phyloP scores from a whole-genome alignment of 2,888 invertebrate genomes.

The Lithophane ornitopus region DNA sequence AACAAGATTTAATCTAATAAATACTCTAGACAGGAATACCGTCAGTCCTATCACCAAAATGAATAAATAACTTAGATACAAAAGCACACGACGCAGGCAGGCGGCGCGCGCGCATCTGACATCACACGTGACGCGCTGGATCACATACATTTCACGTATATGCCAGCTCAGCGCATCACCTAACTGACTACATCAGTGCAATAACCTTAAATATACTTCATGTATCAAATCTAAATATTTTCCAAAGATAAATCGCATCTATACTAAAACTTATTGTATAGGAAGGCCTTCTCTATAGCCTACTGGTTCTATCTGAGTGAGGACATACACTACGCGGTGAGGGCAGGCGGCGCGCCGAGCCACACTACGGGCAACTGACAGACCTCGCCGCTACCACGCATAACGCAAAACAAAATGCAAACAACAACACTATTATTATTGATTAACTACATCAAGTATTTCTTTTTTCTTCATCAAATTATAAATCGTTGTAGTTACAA shows the following conservation, averaged over 20 bases:
- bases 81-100: conserved; percentile 36
- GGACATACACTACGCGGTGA: conserved; percentile 19
- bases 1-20: conserved; percentile 59
- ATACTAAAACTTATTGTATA: conserved; percentile 71
- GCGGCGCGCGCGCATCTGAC: conserved; percentile 17
- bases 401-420: neutral
- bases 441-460: neutral
- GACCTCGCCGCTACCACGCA: neutral
- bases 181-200: neutral
- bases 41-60: conserved; percentile 46
- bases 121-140: conserved; percentile 12
- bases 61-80: conserved; percentile 69
- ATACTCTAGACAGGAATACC: conserved; percentile 55
- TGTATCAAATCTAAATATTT: conserved; percentile 81
- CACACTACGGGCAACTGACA: neutral
- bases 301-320: conserved; percentile 49
- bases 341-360: neutral
- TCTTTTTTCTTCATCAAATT: neutral
- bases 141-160: neutral
- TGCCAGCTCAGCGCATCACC: neutral
- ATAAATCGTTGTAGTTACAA: neutral
- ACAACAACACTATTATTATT: conserved; percentile 3
- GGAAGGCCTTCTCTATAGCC: conserved; percentile 70
- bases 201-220: conserved; percentile 60
- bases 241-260: conserved; percentile 73